A percentile compares a stretch with the other conserved stretches of the same genome.
phyloP scores from a whole-genome alignment of 2,888 invertebrate genomes.

The Chirona hameri region DNA sequence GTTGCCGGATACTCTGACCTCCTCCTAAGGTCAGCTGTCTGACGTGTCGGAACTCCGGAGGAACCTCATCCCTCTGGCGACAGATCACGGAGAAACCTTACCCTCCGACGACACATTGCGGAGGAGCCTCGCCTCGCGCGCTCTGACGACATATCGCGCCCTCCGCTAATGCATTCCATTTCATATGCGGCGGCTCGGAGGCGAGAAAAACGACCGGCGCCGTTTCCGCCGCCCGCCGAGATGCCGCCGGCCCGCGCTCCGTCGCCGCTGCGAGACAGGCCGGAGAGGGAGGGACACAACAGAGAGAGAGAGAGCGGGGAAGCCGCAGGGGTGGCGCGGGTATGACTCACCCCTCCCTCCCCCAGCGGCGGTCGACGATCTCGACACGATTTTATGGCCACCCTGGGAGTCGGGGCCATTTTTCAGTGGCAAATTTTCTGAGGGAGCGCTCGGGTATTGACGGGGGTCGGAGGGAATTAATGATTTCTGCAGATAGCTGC shows the following conservation, averaged over 20 bases:
- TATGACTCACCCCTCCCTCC: background rate
- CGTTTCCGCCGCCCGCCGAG: background rate
- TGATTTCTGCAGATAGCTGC: background rate
- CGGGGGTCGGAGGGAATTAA: background rate
- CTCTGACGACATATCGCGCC: too few relatives aligned
- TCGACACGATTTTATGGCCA: slow-evolving; percentile 3
- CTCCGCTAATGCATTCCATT: background rate
- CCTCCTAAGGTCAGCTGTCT: too few relatives aligned
- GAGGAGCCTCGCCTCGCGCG: too few relatives aligned
- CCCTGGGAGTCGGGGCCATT: slow-evolving; percentile 1
- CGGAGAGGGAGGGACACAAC: background rate
- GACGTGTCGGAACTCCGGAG: too few relatives aligned
- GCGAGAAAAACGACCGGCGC: background rate
- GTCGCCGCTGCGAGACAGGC: background rate
- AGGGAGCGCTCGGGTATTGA: background rate
- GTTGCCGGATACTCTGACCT: too few relatives aligned
- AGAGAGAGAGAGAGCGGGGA: background rate
- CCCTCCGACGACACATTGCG: too few relatives aligned
- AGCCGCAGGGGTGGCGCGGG: background rate
- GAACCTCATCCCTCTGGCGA: too few relatives aligned
- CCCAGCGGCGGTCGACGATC: background rate
- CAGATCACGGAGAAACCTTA: too few relatives aligned
- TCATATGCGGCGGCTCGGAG: background rate
- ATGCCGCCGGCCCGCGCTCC: too few relatives aligned
- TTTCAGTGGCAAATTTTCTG: background rate